Base-by-base conservation (phyloP, 2,888 invertebrate species). In the Parapristionchus giblindavisi region DNA sequence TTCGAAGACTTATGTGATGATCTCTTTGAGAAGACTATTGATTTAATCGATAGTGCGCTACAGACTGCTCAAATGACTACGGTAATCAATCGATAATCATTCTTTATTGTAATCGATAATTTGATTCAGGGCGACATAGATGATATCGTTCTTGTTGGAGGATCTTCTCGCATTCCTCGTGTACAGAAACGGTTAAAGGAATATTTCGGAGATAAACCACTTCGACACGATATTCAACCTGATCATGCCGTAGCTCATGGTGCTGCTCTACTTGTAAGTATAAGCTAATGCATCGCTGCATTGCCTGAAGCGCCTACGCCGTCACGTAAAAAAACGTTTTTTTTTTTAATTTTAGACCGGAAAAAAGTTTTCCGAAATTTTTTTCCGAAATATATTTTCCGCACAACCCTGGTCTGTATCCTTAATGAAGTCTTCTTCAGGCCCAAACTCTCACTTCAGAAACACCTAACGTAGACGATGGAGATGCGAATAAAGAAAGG, bases 141-240 rank as follows among this genome's bases (percentile, higher is more conserved):
- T 27, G 65, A 65, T 32, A 32, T 65, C 29, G 43, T 65, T 27
- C 65, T 65, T 2, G 65, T 65, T 21, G 65, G 65, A 4, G 65
- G 65, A 3, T 65, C 65, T 3, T 43, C 65, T 43, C 65, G 65
- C 14, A 65, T 65, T 65, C 65, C 65, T 14, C 40, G 43, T 24
- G 48, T 65, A 21, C 43, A 65, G 8, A 5, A 8, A 48, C 14
- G 40, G 14, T 48, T 65, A 11, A 17, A 65, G 65, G 38, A 65
- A 14, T 27, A 43, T 4, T 65, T 65, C 29, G 21, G 21, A 3
- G 24, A 6, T 27, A 61, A 36, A 17, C 34, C 34, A 17, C 43
- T 65, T 5, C 21, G 29, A 11, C 48, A 43, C 65, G 65, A 65
- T 43, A 43, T 65, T 40, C 43, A 17, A 11, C 43, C 65, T 29